These are phyloP conservation scores for Hippopotamyrus pictus DNA, from an alignment of 2,797 vertebrate species.

Conservation along the genomic window DNA sequence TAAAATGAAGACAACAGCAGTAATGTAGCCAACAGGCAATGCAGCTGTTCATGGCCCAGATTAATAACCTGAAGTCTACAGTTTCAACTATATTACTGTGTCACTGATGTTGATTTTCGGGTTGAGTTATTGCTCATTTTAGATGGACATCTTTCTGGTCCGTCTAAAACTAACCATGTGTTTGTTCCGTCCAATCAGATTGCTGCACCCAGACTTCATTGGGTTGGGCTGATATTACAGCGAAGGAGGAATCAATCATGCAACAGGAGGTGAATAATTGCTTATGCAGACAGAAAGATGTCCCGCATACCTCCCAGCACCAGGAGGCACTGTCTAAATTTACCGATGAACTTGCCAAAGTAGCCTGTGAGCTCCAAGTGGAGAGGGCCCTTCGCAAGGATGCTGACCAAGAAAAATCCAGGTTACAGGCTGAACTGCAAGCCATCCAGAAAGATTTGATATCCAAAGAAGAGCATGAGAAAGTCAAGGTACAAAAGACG, in stretches of 20 bases:
- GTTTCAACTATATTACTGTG: not conserved
- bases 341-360: not conserved
- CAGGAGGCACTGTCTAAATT: not conserved
- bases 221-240: not conserved
- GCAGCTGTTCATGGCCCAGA: not conserved
- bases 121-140: not conserved
- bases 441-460: not conserved
- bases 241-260: not conserved
- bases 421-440: not conserved
- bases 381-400: not conserved
- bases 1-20: not conserved
- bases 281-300: not conserved
- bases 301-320: not conserved
- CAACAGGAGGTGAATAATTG: not conserved
- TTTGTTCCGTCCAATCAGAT: conserved; percentile 1
- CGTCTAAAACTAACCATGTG: not conserved
- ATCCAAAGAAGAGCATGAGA: not conserved
- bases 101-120: not conserved
- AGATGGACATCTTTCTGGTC: not conserved
- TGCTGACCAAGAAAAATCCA: conserved; percentile 16
- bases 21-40: not conserved
- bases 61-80: not conserved
- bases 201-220: conserved; percentile 8
- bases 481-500: not conserved
- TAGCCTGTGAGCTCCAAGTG: not conserved